Percentiles rank a stretch among this genome's conserved stretches.
Conservation (phyloP, 2,797 vertebrate species). For the Poecilia gillii region DNA sequence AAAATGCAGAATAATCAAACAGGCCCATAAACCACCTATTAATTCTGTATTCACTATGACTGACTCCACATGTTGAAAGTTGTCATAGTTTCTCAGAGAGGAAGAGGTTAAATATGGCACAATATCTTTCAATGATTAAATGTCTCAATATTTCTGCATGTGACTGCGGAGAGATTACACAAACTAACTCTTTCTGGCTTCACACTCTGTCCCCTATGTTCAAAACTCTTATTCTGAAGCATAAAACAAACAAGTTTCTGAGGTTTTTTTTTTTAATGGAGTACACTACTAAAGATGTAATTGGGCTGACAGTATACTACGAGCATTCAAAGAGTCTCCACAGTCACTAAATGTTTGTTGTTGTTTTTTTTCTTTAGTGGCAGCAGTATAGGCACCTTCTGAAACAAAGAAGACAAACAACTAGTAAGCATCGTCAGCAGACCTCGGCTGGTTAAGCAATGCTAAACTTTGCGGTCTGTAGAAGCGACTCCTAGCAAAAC, state of each 20-base stretch:
- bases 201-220: not conserved
- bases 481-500: not conserved
- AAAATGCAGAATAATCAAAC: not conserved
- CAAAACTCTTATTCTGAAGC: not conserved
- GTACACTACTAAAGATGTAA: not conserved
- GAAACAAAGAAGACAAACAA: not conserved
- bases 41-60: not conserved
- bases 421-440: not conserved
- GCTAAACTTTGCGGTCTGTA: not conserved
- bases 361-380: not conserved
- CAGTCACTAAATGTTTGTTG: not conserved
- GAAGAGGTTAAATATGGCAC: not conserved
- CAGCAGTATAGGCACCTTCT: not conserved
- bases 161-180: not conserved
- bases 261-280: not conserved
- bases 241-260: not conserved
- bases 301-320: not conserved
- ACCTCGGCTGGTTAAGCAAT: not conserved
- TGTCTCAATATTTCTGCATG: not conserved
- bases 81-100: not conserved
- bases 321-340: not conserved
- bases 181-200: not conserved
- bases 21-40: not conserved
- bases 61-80: not conserved
- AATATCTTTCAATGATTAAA: not conserved